Conservation (phyloP, 2,113 vertebrate species). For the Toxotes chatareus region DNA sequence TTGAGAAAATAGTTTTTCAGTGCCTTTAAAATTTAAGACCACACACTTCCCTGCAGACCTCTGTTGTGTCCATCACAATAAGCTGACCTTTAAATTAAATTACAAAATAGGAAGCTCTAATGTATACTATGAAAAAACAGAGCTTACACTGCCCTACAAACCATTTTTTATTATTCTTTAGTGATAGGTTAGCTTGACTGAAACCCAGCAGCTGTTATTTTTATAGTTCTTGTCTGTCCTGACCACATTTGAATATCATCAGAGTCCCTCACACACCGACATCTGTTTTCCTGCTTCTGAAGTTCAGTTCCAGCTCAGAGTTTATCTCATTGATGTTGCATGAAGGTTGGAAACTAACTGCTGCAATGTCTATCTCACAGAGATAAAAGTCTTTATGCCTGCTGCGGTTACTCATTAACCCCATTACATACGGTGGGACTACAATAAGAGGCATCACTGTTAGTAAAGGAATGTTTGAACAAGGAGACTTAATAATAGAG, state of each 20-base stretch:
- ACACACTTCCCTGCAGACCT: neutral
- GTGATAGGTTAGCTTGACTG: neutral
- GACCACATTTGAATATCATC: conserved; percentile 39
- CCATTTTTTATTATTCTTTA: neutral
- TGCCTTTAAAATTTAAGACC: no score
- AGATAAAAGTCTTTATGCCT: conserved; percentile 28
- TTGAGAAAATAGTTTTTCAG: conserved; percentile 8
- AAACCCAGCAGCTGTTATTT: conserved; percentile 28
- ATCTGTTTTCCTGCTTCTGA: conserved; percentile 44
- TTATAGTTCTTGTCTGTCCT: neutral
- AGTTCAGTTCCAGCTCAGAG: conserved; percentile 18
- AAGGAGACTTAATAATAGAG: neutral
- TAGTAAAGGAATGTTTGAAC: conserved; percentile 36
- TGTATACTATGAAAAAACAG: neutral
- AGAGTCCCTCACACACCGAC: neutral
- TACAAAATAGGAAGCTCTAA: neutral
- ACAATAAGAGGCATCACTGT: conserved; percentile 7
- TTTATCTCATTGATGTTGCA: conserved; percentile 39
- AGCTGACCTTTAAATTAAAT: neutral
- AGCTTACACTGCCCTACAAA: neutral
- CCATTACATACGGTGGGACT: neutral
- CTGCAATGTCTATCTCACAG: conserved; percentile 14
- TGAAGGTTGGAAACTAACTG: conserved; percentile 39
- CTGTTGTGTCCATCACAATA: neutral
- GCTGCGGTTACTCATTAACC: conserved; percentile 52